Conservation (phyloP, 2,113 vertebrate genomes). For the Alexandromys fortis region DNA sequence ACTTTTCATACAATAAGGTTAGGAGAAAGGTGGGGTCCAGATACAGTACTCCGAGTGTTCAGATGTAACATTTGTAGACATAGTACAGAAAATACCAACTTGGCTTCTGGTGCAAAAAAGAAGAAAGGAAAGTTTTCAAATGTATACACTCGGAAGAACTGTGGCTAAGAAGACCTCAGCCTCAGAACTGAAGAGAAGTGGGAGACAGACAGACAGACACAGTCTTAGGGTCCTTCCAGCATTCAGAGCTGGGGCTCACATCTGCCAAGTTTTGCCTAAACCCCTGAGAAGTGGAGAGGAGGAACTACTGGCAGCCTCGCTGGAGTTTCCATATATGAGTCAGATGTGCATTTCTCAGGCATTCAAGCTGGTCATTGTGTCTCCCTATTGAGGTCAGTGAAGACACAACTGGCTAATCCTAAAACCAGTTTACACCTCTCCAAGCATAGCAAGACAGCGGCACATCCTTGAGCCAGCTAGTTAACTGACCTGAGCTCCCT, state of each 20-base stretch:
- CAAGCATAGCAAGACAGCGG: neutral
- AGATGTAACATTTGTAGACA: too few relatives aligned
- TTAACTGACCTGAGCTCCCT: neutral
- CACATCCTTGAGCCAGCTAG: neutral
- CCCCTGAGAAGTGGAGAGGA: neutral
- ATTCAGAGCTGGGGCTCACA: neutral
- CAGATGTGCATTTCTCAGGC: neutral
- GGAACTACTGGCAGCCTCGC: neutral
- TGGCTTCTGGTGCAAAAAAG: neutral
- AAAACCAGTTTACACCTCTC: neutral
- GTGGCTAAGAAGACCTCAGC: neutral
- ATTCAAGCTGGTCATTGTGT: neutral
- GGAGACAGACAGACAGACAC: neutral
- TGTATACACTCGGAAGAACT: neutral
- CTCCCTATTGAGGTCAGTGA: neutral
- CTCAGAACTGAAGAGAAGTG: neutral
- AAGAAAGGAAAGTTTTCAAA: neutral
- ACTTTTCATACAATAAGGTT: neutral
- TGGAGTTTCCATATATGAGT: neutral
- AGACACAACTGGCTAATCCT: neutral
- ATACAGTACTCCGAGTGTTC: too few relatives aligned
- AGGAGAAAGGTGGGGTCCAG: neutral
- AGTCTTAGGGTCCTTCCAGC: rapidly evolving
- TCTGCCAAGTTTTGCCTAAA: neutral
- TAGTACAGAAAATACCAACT: neutral